Base-by-base conservation (phyloP, 2,797 vertebrate species). In the Hydrolagus colliei region DNA sequence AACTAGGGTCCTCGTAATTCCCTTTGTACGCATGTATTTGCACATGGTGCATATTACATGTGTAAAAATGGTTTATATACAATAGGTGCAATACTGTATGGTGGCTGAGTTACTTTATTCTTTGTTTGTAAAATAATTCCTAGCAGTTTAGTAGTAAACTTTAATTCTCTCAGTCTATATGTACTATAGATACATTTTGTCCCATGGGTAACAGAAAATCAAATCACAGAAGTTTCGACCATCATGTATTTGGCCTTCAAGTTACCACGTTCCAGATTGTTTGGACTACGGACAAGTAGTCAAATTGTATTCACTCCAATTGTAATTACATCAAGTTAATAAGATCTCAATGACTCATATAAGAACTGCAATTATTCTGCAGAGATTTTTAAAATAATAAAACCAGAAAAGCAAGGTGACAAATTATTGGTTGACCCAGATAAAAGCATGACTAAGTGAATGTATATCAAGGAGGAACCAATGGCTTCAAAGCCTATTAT, bases 401-500 rank as follows among this genome's bases (percentile, higher is more conserved):
- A 63, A 22, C 63, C 13, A 27, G n/a, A 22, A 22, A 13, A 0
- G 4, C 22, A 78, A 10, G 63, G 14, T 78, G 59, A 9, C 59
- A 22, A 77, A 10, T 77, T 22, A 79, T 79, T 79, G 76, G n/a
- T 79, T 63, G 20, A 79, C n/a, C 61, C 52, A 10, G 76, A 79
- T 62, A 63, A 79, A 62, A 20, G n/a, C 13, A n/a, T 18, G 12
- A 9, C 7, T 27, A 73, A 7, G 11, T 6, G 12, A 4, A n/a
- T 13, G 10, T 4, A 52, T 52, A 5, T 79, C n/a, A 20, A 79
- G 11, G 10, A 62, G 20, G 20, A 79, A 12, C n/a, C 61, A 62
- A 13, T 12, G 12, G 5, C 59, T 9, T 59, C n/a, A 59, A 20
- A 9, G 59, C 52, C 9, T 12, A 27, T 76, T 79, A n/a, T 63